A percentile compares a stretch with the other conserved stretches of the same genome.
phyloP scores from a whole-genome alignment of 2,797 vertebrate genomes.

The Crocodylus rhombifer region DNA sequence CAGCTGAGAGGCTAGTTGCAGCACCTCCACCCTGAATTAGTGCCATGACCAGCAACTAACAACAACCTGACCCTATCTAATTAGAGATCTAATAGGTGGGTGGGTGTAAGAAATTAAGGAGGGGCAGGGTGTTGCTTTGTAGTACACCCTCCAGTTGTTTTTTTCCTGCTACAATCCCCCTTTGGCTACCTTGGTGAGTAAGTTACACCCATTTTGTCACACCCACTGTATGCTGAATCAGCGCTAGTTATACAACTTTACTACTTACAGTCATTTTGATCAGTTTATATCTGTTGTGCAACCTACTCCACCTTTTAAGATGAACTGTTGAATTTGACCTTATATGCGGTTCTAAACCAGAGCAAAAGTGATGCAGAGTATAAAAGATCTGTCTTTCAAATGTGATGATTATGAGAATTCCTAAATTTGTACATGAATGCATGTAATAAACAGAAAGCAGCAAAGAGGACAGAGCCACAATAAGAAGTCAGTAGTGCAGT shows the following conservation, averaged over 20 bases:
- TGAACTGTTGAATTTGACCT: not conserved
- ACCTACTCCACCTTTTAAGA: not conserved
- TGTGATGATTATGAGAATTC: not conserved
- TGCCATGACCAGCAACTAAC: not conserved
- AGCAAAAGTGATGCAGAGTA: not conserved
- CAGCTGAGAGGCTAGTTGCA: not conserved
- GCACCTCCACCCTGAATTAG: not conserved
- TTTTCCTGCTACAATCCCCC: not conserved
- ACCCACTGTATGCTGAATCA: constrained; percentile 38
- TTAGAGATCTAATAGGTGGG: fast-evolving
- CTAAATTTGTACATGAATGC: not conserved
- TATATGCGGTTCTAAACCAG: not conserved
- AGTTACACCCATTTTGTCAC: not conserved
- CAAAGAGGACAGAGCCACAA: not conserved
- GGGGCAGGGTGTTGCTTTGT: constrained; percentile 3
- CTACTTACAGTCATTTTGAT: not conserved
- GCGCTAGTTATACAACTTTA: not conserved
- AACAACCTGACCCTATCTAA: not conserved
- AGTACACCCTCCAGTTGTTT: constrained; percentile 6
- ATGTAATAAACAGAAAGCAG: not conserved
- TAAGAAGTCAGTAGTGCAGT: not conserved
- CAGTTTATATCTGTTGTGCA: not conserved
- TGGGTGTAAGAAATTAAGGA: constrained; percentile 15
- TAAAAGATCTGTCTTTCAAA: not conserved
- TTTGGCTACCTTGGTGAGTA: constrained; percentile 32